A percentile compares a stretch with the other conserved stretches of the same genome.
phyloP scores from a whole-genome alignment of 2,888 invertebrate species.

The Phasia obesa region DNA sequence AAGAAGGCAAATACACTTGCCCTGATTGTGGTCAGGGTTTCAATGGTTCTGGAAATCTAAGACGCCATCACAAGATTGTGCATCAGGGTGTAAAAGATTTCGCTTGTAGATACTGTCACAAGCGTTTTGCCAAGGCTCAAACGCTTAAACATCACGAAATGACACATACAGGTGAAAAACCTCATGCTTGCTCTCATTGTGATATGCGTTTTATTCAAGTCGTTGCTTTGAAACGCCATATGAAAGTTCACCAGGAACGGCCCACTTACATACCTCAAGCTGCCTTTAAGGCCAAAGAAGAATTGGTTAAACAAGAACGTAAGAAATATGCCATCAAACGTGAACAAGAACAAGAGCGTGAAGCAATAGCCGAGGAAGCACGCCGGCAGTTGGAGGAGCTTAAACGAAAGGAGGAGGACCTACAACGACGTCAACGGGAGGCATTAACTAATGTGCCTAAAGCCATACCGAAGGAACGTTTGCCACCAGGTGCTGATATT shows the following conservation, averaged over 20 bases:
- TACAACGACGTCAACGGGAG: constrained; percentile 67
- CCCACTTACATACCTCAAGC: constrained; percentile 74
- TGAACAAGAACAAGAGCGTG: constrained; percentile 77
- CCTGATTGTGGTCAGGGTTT: constrained; percentile 80
- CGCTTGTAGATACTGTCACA: constrained; percentile 79
- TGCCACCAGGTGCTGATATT: constrained; percentile 66
- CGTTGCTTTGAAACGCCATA: constrained; percentile 79
- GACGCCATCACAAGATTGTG: constrained; percentile 80
- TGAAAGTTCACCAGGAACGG: constrained; percentile 79
- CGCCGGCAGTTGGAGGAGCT: constrained; percentile 77
- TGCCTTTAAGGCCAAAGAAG: constrained; percentile 77
- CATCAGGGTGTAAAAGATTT: constrained; percentile 81
- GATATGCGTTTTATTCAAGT: constrained; percentile 80
- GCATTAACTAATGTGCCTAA: constrained; percentile 61
- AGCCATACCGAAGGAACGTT: constrained; percentile 68
- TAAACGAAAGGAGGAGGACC: constrained; percentile 74
- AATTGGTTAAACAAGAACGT: constrained; percentile 78
- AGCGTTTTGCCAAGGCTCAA: constrained; percentile 81
- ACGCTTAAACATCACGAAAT: constrained; percentile 81
- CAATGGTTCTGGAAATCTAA: constrained; percentile 80
- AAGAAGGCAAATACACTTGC: constrained; percentile 80
- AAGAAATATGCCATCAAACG: constrained; percentile 77
- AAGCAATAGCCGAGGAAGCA: constrained; percentile 78
- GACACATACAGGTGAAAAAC: constrained; percentile 81
- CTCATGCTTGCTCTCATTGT: constrained; percentile 79